Percentiles rank a stretch among this genome's conserved stretches.
These are phyloP conservation scores for Eclectus roratus DNA, from an alignment of 2,113 vertebrate species.

Conservation along the genomic window DNA sequence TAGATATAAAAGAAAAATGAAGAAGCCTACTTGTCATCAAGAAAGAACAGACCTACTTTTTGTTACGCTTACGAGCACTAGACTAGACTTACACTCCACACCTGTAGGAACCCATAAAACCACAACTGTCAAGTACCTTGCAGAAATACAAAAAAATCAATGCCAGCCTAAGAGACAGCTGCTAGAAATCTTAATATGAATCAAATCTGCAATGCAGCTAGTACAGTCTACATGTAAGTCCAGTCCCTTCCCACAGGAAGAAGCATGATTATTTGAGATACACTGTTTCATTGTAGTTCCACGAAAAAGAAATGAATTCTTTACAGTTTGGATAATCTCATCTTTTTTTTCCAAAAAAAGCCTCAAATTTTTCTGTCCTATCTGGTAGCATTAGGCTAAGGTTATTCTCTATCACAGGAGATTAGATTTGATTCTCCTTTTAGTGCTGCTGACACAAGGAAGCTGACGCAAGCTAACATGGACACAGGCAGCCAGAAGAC, in stretches of 20 bases:
- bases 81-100: background rate
- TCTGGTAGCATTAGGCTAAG: conserved; percentile 13
- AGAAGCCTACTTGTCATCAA: background rate
- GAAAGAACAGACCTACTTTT: background rate
- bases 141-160: background rate
- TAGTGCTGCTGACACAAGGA: conserved; percentile 30
- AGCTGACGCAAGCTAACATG: background rate
- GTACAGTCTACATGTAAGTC: background rate
- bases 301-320: background rate
- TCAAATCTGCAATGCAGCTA: background rate
- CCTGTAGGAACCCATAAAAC: background rate
- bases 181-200: background rate
- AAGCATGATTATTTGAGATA: background rate
- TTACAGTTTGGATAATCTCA: background rate
- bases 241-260: background rate
- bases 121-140: background rate
- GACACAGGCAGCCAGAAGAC: conserved; percentile 10
- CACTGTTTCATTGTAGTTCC: background rate
- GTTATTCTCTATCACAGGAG: conserved; percentile 27
- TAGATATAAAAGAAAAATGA: background rate
- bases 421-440: conserved; percentile 42
- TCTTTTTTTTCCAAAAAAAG: conserved; percentile 19
- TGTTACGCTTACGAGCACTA: background rate
- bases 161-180: background rate
- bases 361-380: background rate